Evolutionary conservation across 1,140 invertebrate species (phyloP), one percentile per base, ranked within the genome.

Genomic region (Mizuhopecten yessoensis): DNA sequence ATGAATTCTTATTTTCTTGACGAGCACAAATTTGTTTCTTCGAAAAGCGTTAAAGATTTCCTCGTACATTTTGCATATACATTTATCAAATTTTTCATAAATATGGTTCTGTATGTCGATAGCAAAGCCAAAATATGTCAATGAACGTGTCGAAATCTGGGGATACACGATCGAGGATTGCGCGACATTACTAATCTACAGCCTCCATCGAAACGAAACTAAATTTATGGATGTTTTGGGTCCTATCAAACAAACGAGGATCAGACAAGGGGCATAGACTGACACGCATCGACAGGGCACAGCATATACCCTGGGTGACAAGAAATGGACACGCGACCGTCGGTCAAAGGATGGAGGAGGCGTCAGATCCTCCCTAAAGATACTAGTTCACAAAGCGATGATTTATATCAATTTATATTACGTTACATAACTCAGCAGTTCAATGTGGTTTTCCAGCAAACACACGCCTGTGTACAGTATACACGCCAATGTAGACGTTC

Each of bases 281-380:
- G 57, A 17, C 57, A 75, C 57, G 57, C 57, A 29, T 13, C 17
- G 9, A 75, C 23, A 3, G 23, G 57, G 23, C 57, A 75, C 57
- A 75, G n/a, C 57, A 29, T 5, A 29, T 75, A n/a, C 57, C 57
- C 57, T 29, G n/a, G 57, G 57, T 75, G 57, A 75, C 57, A 29
- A 29, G n/a, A 75, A 75, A 75, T 29, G 57, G 57, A 29, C 57
- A 75, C 57, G 57, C 57, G 57, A 75, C 57, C 57, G n/a, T 75
- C 57, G 57, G 57, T 75, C 3, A 45, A 75, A 75, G 57, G 57
- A 29, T n/a, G 9, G 23, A 75, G 36, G 23, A 57, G 45, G 7
- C 23, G 23, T 57, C 15, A 20, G 57, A 75, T 75, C 23, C 57
- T 13, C 57, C 57, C 57, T n/a, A 13, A 75, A 75, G 57, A 75